Conservation (phyloP, 2,888 invertebrate genomes). For the Erpobdella octoculata region DNA sequence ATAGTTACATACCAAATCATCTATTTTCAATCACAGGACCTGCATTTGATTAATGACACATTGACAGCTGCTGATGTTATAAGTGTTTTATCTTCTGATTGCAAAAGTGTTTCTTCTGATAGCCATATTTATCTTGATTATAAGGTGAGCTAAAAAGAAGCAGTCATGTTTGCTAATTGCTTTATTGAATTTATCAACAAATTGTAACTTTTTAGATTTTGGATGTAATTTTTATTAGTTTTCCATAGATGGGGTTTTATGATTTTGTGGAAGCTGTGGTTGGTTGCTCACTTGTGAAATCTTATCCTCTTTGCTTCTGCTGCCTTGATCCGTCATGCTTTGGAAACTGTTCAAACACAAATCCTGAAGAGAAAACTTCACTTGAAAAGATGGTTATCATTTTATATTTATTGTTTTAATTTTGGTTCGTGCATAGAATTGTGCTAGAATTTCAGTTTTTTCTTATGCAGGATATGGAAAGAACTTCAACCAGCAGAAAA, state of each 20-base stretch:
- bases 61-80: constrained; percentile 47
- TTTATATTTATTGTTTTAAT: no score
- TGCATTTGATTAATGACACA: constrained; percentile 47
- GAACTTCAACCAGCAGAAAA: no score
- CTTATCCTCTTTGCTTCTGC: background rate
- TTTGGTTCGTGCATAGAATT: no score
- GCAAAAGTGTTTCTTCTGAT: constrained; percentile 47
- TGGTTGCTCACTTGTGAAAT: constrained; percentile 43
- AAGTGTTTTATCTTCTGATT: constrained; percentile 45
- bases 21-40: constrained; percentile 41
- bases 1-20: background rate
- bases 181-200: background rate
- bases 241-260: constrained; percentile 49
- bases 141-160: constrained; percentile 42
- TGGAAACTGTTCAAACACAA: no score
- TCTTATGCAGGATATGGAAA: no score
- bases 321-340: no score
- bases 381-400: no score
- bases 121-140: constrained; percentile 49
- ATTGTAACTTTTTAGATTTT: background rate
- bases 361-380: no score
- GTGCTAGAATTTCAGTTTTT: no score
- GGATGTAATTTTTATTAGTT: background rate
- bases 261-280: constrained; percentile 52
- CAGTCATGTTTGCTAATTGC: background rate